These are phyloP conservation scores for Caenorhabditis sp. DNA, from an alignment of 2,888 invertebrate genomes.

Conservation along the genomic window DNA sequence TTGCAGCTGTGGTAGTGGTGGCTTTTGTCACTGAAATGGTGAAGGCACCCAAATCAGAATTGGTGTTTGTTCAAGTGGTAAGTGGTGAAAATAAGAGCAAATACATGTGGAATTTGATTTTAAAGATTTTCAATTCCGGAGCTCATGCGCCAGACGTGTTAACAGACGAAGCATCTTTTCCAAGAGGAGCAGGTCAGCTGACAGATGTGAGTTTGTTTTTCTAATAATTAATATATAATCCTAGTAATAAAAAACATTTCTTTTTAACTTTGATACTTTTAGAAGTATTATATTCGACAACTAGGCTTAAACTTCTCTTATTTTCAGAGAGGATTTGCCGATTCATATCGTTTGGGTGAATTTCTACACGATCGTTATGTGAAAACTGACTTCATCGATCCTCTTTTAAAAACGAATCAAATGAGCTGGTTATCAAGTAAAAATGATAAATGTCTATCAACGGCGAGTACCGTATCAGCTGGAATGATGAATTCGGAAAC, in stretches of 20 bases:
- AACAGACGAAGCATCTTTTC: not conserved
- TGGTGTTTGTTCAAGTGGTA: not conserved
- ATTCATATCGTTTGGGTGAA: not conserved
- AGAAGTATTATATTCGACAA: too few species aligned
- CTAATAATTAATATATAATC: too few species aligned
- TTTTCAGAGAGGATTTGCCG: not conserved
- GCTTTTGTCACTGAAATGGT: not conserved
- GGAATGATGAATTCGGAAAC: not conserved
- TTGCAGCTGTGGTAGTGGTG: not conserved
- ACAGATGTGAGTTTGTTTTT: not conserved
- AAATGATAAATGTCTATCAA: not conserved
- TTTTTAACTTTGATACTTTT: too few species aligned
- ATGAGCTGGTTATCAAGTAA: not conserved
- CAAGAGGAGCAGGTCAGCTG: not conserved
- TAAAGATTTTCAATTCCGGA: not conserved
- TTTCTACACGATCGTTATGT: not conserved
- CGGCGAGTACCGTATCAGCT: not conserved
- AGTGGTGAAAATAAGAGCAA: too few species aligned
- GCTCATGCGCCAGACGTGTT: not conserved
- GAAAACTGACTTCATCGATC: not conserved
- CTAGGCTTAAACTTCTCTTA: too few species aligned
- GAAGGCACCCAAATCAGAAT: not conserved
- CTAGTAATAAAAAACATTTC: too few species aligned
- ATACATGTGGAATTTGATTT: not conserved
- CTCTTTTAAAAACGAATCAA: not conserved